These are phyloP conservation scores for Drosophila cracens DNA, from an alignment of 2,888 invertebrate species.

Conservation along the genomic window DNA sequence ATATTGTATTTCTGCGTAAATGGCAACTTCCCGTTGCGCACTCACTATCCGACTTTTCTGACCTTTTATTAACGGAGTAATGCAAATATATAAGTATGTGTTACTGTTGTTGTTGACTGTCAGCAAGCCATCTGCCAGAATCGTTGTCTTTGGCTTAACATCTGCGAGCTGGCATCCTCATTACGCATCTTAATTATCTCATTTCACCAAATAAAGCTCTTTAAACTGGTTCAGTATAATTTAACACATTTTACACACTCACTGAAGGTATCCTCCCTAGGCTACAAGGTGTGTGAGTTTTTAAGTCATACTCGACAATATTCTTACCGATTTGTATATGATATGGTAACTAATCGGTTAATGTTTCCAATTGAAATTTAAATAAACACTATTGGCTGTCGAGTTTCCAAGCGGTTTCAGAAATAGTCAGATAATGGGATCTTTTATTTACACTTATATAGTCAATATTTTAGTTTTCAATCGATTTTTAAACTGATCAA, in stretches of 20 bases:
- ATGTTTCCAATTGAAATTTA: not conserved
- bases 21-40: not conserved
- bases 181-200: constrained; percentile 63
- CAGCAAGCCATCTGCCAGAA: constrained; percentile 12
- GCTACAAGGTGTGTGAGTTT: not conserved
- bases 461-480: not conserved
- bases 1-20: too few relatives aligned
- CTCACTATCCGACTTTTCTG: constrained; percentile 14
- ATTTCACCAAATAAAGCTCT: constrained; percentile 34
- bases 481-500: not conserved
- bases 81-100: constrained; percentile 47
- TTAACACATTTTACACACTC: not conserved
- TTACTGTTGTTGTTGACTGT: constrained; percentile 27
- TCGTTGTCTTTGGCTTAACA: constrained; percentile 1
- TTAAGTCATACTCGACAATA: too few relatives aligned
- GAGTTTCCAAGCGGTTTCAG: not conserved
- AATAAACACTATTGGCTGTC: not conserved
- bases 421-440: not conserved
- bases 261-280: not conserved
- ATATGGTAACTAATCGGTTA: not conserved
- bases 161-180: constrained; percentile 27
- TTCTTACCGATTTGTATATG: not conserved
- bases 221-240: constrained; percentile 7
- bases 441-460: too few relatives aligned
- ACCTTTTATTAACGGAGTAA: constrained; percentile 55